These are phyloP conservation scores for Hyperopisus bebe DNA, from an alignment of 2,113 vertebrate species.

Conservation along the genomic window DNA sequence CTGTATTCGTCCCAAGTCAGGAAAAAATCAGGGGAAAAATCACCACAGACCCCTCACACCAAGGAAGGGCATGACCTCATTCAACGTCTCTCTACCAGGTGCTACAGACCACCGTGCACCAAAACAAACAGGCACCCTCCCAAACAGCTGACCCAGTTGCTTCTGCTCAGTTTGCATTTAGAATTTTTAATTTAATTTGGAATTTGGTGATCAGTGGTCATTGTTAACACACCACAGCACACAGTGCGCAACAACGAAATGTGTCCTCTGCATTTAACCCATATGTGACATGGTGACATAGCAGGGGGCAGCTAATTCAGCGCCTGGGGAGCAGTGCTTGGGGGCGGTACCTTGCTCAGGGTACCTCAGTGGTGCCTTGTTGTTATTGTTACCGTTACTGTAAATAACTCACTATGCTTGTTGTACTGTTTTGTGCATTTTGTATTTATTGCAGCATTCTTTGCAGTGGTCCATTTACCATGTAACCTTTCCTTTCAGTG, in stretches of 20 bases:
- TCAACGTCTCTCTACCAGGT: background rate
- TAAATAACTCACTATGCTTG: background rate
- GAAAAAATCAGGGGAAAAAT: background rate
- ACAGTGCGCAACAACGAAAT: too few species aligned
- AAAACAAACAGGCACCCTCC: background rate
- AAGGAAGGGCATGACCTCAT: background rate
- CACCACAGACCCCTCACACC: too few species aligned
- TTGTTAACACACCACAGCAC: too few species aligned
- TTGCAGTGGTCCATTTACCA: background rate
- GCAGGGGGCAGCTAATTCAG: too few species aligned
- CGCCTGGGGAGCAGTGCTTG: too few species aligned
- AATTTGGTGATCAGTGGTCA: too few species aligned
- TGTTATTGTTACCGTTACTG: background rate
- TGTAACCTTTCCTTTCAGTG: background rate
- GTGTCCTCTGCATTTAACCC: too few species aligned
- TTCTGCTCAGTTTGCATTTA: background rate
- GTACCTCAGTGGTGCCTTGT: too few species aligned
- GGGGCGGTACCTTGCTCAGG: too few species aligned
- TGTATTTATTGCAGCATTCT: background rate
- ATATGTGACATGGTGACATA: too few species aligned
- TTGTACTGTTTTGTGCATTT: background rate
- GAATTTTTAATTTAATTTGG: too few species aligned
- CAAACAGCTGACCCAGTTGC: background rate
- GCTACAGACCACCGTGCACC: background rate
- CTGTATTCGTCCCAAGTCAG: background rate